These are phyloP conservation scores for Aldrovandia affinis DNA, from an alignment of 2,797 vertebrate species.

Conservation along the genomic window DNA sequence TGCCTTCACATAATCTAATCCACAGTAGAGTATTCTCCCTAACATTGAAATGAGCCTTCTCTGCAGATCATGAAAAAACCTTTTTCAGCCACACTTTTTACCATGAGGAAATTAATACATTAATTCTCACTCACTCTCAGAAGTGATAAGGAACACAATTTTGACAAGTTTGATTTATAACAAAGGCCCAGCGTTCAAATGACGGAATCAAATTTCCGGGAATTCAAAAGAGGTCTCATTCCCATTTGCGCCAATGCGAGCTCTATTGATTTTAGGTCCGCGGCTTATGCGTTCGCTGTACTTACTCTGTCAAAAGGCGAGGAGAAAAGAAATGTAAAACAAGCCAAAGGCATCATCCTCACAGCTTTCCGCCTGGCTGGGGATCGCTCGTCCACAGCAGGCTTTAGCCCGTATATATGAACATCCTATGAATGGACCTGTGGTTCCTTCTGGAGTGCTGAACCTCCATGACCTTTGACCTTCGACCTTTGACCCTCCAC, in stretches of 20 bases:
- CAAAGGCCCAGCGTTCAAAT: neutral
- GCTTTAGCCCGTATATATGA: too few relatives aligned
- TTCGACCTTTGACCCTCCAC: too few relatives aligned
- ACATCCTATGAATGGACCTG: too few relatives aligned
- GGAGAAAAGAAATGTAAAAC: too few relatives aligned
- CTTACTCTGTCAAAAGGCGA: too few relatives aligned
- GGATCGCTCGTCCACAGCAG: too few relatives aligned
- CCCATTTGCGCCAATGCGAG: neutral
- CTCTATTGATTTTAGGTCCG: neutral
- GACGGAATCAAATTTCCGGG: neutral
- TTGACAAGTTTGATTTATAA: neutral
- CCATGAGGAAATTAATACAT: conserved; percentile 1
- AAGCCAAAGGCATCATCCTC: too few relatives aligned
- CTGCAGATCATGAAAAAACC: neutral
- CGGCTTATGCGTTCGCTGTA: neutral
- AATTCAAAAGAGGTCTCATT: neutral
- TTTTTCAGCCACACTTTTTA: neutral
- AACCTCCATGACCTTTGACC: too few relatives aligned
- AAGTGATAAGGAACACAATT: neutral
- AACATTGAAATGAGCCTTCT: neutral
- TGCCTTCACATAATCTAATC: neutral
- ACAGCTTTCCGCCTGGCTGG: too few relatives aligned
- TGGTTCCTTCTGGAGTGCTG: too few relatives aligned
- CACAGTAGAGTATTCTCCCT: neutral
- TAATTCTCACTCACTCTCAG: neutral